Evolutionary conservation across 2,888 invertebrate species (phyloP), one percentile per base, ranked within the genome.

Genomic region (Melieria picta): DNA sequence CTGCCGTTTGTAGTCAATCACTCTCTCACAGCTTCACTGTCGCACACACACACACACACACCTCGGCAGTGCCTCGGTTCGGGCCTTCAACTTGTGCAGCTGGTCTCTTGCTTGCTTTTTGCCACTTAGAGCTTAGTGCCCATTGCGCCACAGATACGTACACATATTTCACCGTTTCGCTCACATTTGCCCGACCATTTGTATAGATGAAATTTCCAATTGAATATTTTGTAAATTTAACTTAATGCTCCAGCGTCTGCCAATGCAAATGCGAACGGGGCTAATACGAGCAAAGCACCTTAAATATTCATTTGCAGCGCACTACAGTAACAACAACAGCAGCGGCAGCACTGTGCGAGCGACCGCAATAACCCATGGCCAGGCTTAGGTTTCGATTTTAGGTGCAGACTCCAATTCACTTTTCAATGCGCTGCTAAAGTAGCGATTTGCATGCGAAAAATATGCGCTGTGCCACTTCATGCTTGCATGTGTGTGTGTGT

Each of bases 201-300:
- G 52, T 42, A 43, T 65, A 42, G 50, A 61, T 11, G 45, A 65
- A 58, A 65, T 66, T 61, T 56, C 48, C 43, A 71, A 71, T 65
- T 66, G 65, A 46, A 56, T 55, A 61, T 50, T 61, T 61, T 55
- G 65, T 71, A 66, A 45, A 65, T 52, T 65, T 52, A 45, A 55
- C 52, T 55, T 65, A 65, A 65, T 65, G 10, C 64, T 45, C 9
- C 43, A 45, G 55, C 1, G 63, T 63, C 7, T 46, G 9, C 6
- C n/a, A 55, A 55, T n/a, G 10, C 10, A 6, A 55, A 10, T 55
- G 1, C 55, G 9, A 55, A 6, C 5, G 5, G 2, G 55, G 10
- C 16, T 16, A 16, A 16, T 16, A 16, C 16, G 1, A 16, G 16
- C 55, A 55, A 6, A 10, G 57, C 6, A 56, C 16, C 16, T 65